phyloP scores from a whole-genome alignment of 2,113 vertebrate species.

The Zosterops lateralis region DNA sequence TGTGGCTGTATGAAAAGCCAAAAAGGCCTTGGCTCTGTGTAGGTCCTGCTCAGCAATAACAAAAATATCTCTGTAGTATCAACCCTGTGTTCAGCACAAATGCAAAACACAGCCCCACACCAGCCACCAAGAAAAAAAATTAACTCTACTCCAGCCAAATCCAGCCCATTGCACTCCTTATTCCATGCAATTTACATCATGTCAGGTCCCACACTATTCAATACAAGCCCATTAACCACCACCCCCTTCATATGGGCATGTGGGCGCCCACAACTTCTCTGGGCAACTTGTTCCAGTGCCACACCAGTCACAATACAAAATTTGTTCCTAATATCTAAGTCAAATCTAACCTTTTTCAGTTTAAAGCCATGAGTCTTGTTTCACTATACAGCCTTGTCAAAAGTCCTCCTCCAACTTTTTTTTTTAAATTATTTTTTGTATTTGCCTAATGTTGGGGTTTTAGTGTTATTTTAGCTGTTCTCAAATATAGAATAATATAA shows the following conservation, averaged over 20 bases:
- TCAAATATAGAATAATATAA: not conserved
- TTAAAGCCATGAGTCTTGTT: not conserved
- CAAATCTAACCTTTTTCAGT: not conserved
- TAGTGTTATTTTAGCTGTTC: not conserved
- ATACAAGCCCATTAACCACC: no score
- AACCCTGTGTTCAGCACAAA: not conserved
- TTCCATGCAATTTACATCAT: not conserved
- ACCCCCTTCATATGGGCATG: not conserved
- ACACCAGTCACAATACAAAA: not conserved
- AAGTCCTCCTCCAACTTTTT: not conserved
- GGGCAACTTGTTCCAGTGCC: not conserved
- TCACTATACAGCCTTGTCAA: not conserved
- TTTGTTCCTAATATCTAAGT: not conserved
- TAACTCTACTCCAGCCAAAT: not conserved
- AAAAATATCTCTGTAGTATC: not conserved
- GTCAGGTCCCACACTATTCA: not conserved
- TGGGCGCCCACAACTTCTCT: no score
- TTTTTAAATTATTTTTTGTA: not conserved
- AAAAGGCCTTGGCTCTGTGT: not conserved
- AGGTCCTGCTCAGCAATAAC: not conserved
- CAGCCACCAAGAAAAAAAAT: no score
- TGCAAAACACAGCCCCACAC: not conserved
- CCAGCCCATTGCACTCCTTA: not conserved
- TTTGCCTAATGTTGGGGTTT: not conserved
- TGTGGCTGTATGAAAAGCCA: accelerated